Evolutionary conservation across 2,113 vertebrate species (phyloP), one percentile per base, ranked within the genome.

Genomic region (Morone chrysops): DNA sequence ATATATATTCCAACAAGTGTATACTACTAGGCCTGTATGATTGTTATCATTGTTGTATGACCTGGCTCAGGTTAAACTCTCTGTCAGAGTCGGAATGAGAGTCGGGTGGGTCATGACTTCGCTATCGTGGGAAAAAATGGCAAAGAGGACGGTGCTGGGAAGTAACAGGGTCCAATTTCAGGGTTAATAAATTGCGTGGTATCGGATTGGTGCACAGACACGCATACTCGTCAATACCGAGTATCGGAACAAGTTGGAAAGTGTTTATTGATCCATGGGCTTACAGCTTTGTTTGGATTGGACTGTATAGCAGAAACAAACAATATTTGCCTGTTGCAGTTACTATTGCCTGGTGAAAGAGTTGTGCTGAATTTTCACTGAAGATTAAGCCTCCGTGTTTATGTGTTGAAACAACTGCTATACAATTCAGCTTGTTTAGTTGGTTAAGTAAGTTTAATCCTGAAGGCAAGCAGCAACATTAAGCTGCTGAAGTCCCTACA

Each of bases 391-490:
- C 36, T 38, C 18, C 7, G 6, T 31, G 20, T 78, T 70, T 61
- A n/a, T 62, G 3, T 31, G 36, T 40, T 50, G 0, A 69, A 71
- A 70, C 51, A 73, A n/a, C 5, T 51, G 59, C 73, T 22, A 0
- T 14, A 20, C 60, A 40, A 31, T 72, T 53, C 36, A 67, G 20
- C 41, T 57, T 25, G 57, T 65, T 68, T 25, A 10, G n/a, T 22
- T 63, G 25, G 41, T 43, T 0, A 48, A 75, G n/a, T 14, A 47
- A 12, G 6, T 75, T 54, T 82, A 25, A 13, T 76, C 31, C 50
- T 75, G 6, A 82, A 57, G 47, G 57, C 43, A 62, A 61, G 74
- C 40, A 70, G 66, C 63, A 71, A 7, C 68, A 75, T 68, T 60
- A 74, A 53, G 40, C 69, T 43, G 72, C 40, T 62, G 31, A 31